Percentiles rank a stretch among this genome's conserved stretches.
phyloP scores from a whole-genome alignment of 2,888 invertebrate genomes.

The Andrena praecox region DNA sequence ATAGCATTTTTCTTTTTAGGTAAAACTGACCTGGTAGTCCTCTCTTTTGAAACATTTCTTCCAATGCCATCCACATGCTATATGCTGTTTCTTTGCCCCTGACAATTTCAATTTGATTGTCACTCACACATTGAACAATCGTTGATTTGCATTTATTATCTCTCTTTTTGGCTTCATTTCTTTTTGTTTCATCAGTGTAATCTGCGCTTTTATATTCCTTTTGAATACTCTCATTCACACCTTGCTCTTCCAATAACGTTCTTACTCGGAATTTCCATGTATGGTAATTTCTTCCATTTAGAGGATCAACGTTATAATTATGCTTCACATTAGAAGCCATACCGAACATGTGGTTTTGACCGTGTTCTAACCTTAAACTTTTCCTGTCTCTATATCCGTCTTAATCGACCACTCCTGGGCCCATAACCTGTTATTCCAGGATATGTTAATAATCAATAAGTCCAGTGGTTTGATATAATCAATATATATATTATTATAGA shows the following conservation, averaged over 20 bases:
- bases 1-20: not conserved
- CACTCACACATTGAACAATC: conserved; percentile 2
- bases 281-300: conserved; percentile 12
- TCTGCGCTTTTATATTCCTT: not conserved
- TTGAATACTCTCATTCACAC: not conserved
- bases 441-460: too few species aligned
- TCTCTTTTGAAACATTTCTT: not conserved
- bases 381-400: not conserved
- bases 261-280: conserved; percentile 18
- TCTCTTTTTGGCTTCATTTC: not conserved
- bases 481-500: too few species aligned
- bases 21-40: conserved; percentile 6
- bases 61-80: not conserved
- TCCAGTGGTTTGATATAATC: too few species aligned
- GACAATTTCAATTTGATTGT: conserved; percentile 1
- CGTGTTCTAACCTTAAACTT: not conserved
- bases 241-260: conserved; percentile 2
- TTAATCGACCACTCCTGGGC: conserved; percentile 1
- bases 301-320: not conserved
- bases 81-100: not conserved
- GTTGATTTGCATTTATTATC: not conserved
- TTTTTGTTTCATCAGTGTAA: not conserved
- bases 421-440: not conserved
- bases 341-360: not conserved
- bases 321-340: not conserved